Evolutionary conservation across 2,797 vertebrate species (phyloP).

Genomic region (Neostethus bicornis): DNA sequence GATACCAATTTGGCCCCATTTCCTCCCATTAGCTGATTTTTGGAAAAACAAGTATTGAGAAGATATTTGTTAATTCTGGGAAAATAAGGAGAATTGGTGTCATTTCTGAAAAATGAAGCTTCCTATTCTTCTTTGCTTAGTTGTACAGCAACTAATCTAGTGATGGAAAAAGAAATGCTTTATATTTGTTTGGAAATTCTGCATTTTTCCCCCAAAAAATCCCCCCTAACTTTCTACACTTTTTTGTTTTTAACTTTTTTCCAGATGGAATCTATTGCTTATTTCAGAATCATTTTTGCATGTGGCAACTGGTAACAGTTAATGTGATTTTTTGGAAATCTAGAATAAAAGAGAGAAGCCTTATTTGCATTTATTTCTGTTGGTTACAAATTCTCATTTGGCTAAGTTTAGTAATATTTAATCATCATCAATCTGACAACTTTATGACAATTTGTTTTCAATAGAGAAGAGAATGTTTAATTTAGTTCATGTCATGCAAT

Average conservation of each 20-base stretch:
- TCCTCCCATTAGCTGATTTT: slow-evolving; percentile 1
- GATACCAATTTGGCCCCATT: background rate
- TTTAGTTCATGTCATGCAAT: background rate
- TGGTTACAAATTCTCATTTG: background rate
- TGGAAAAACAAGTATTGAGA: too few species aligned
- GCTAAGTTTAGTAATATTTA: background rate
- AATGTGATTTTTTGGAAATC: background rate
- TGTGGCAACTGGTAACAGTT: background rate
- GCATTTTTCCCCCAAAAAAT: background rate
- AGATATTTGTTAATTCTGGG: background rate
- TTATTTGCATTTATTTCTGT: background rate
- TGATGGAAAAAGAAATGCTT: too few species aligned
- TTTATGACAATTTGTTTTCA: background rate
- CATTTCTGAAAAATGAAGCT: too few species aligned
- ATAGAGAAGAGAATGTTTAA: background rate
- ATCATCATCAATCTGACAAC: background rate
- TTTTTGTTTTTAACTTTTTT: background rate
- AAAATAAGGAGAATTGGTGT: background rate
- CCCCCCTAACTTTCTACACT: too few species aligned
- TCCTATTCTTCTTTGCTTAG: too few species aligned
- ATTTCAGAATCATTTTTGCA: background rate
- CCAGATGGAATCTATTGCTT: background rate
- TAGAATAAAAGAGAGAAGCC: background rate
- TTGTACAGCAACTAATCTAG: too few species aligned
- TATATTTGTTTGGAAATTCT: background rate